phyloP scores from a whole-genome alignment of 2,797 vertebrate genomes.

The Novumbra hubbsi region DNA sequence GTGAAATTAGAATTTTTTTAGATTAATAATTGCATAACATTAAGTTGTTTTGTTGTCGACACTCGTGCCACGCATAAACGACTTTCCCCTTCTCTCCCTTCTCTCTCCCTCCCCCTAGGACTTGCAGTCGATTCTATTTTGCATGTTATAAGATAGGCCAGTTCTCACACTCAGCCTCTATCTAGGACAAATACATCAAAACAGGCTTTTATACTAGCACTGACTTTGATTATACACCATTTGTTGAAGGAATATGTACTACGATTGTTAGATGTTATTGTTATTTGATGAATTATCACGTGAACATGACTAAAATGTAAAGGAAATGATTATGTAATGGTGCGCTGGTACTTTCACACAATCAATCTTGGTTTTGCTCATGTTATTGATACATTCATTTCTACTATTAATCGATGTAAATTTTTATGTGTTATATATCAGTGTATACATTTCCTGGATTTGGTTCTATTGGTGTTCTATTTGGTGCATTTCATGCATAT shows the following conservation, averaged over 20 bases:
- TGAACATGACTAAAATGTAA: too few species aligned
- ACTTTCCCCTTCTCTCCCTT: constrained; percentile 26
- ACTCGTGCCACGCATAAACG: constrained; percentile 34
- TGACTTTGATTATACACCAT: too few species aligned
- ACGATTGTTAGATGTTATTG: too few species aligned
- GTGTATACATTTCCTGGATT: background rate
- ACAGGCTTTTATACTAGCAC: too few species aligned
- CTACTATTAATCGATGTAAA: background rate
- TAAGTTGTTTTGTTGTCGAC: constrained; percentile 19
- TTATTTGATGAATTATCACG: too few species aligned
- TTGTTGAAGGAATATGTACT: too few species aligned
- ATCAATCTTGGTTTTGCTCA: background rate
- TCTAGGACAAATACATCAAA: background rate
- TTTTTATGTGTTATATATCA: background rate
- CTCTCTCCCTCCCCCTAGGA: constrained; percentile 1
- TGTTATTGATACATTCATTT: background rate
- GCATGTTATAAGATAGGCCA: background rate
- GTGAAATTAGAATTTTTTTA: constrained; percentile 26
- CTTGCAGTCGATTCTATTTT: background rate
- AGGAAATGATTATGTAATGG: background rate
- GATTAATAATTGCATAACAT: constrained; percentile 26
- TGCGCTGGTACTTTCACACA: background rate
- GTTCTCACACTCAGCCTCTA: background rate
- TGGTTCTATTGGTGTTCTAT: background rate
- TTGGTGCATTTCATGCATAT: constrained; percentile 34